phyloP scores from a whole-genome alignment of 2,797 vertebrate species.

The Crax fasciolata region DNA sequence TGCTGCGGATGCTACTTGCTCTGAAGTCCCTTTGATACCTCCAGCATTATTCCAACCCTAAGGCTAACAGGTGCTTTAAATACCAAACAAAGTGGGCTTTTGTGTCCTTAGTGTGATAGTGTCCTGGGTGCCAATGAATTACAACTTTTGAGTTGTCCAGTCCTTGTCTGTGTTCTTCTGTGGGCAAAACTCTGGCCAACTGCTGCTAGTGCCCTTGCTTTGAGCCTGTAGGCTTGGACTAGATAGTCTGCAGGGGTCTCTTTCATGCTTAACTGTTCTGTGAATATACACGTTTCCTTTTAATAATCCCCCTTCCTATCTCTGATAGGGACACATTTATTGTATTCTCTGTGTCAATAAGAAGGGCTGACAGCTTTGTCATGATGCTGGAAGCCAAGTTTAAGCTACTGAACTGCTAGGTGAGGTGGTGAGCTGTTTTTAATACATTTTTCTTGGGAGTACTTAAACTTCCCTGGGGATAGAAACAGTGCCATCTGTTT shows the following conservation, averaged over 20 bases:
- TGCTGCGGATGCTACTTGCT: background rate
- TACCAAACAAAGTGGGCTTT: background rate
- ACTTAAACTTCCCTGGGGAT: background rate
- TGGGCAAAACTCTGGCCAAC: background rate
- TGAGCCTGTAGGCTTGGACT: background rate
- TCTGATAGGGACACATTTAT: background rate
- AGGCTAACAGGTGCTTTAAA: background rate
- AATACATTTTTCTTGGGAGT: background rate
- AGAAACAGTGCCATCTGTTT: background rate
- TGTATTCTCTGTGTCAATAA: background rate
- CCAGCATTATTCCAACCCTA: fast-evolving
- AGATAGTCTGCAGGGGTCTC: background rate
- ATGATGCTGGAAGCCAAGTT: background rate
- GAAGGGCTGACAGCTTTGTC: background rate
- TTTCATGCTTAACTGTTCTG: background rate
- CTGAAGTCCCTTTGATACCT: background rate
- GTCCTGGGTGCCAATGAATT: background rate
- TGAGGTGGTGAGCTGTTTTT: background rate
- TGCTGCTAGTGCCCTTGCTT: background rate
- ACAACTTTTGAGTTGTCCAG: background rate
- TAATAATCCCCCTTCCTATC: background rate
- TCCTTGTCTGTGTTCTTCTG: background rate
- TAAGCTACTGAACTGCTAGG: background rate
- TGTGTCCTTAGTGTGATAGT: background rate
- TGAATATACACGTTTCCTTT: background rate